These are phyloP conservation scores for Ariolimax columbianus DNA, from an alignment of 2,888 invertebrate genomes.

Conservation along the genomic window DNA sequence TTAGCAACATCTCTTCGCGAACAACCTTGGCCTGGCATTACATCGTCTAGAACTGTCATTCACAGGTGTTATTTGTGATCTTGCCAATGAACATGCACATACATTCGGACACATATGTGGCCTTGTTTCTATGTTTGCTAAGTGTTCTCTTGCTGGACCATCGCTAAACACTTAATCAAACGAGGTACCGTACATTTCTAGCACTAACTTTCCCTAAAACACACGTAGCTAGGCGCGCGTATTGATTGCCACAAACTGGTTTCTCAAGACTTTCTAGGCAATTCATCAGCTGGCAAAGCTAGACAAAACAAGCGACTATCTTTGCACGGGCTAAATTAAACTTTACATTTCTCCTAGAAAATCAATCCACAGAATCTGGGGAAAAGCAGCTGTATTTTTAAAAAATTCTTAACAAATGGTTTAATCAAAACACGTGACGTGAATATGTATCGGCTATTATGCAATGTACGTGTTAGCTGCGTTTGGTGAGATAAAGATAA, in stretches of 20 bases:
- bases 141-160: not conserved
- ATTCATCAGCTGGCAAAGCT: slow-evolving; percentile 29
- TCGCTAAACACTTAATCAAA: too few relatives aligned
- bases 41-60: not conserved
- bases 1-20: not conserved
- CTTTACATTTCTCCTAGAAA: slow-evolving; percentile 18
- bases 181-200: not conserved
- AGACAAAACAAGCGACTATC: slow-evolving; percentile 31
- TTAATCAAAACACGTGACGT: not conserved
- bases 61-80: not conserved
- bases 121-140: not conserved
- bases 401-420: not conserved
- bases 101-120: not conserved
- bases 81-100: not conserved
- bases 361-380: slow-evolving; percentile 26
- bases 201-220: not conserved
- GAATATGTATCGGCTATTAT: not conserved
- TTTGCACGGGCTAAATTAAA: slow-evolving; percentile 30
- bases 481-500: not conserved
- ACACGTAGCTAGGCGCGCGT: not conserved
- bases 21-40: not conserved
- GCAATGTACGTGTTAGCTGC: not conserved
- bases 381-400: not conserved
- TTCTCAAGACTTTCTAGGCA: slow-evolving; percentile 13
- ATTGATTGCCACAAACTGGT: slow-evolving; percentile 28